Percentiles rank a stretch among this genome's conserved stretches.
Conservation (phyloP, 2,113 vertebrate species). For the Rhinogobius similis region DNA sequence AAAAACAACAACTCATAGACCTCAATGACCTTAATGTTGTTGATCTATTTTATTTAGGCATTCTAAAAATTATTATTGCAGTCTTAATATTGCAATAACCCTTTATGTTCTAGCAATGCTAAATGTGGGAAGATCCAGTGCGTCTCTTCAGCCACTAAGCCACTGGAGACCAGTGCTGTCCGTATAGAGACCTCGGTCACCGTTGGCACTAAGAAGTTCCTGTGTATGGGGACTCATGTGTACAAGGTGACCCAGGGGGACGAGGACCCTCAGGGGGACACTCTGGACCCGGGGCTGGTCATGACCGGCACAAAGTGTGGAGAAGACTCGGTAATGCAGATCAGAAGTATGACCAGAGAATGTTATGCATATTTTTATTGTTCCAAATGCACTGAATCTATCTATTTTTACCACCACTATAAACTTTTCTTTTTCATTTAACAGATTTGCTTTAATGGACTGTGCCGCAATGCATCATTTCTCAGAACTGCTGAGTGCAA, state of each 20-base stretch:
- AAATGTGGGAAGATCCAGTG: constrained; percentile 98
- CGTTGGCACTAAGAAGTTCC: constrained; percentile 63
- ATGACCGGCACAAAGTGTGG: constrained; percentile 95
- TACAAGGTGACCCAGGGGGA: constrained; percentile 75
- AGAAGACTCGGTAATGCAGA: constrained; percentile 81
- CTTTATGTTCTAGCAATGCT: constrained; percentile 79
- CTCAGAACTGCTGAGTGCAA: constrained; percentile 85
- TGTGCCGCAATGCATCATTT: constrained; percentile 90
- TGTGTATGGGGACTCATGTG: constrained; percentile 90
- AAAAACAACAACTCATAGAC: no score
- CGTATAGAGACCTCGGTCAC: constrained; percentile 87
- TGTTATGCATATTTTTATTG: not conserved
- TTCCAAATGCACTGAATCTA: not conserved
- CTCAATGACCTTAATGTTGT: no score
- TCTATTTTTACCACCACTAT: not conserved
- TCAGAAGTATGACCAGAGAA: not conserved
- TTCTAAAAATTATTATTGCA: not conserved
- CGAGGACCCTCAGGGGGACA: constrained; percentile 83
- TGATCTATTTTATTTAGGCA: not conserved
- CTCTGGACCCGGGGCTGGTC: constrained; percentile 94
- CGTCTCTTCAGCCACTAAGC: constrained; percentile 81
- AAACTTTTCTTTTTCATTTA: not conserved
- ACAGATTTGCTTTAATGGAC: constrained; percentile 94
- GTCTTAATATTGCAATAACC: not conserved
- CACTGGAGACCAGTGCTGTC: constrained; percentile 87